Percentiles rank a stretch among this genome's conserved stretches.
Conservation (phyloP, 2,888 invertebrate genomes). For the Ptilodon capucinus region DNA sequence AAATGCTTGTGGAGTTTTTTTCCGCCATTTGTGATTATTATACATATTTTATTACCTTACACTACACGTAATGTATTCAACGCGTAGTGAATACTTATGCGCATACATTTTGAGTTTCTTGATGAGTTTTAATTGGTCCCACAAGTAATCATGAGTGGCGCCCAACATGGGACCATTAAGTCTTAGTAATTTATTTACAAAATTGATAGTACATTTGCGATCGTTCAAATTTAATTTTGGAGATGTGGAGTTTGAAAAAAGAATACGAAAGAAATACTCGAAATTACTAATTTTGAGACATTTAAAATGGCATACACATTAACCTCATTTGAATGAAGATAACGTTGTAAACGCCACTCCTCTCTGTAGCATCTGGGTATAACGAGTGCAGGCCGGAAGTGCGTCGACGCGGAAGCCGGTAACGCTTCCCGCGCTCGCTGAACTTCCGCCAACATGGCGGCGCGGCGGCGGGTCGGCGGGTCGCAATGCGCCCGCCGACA, state of each 20-base stretch:
- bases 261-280: no score
- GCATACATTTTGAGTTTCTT: no score
- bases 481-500: constrained; percentile 11
- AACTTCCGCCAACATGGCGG: constrained; percentile 45
- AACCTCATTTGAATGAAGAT: not conserved
- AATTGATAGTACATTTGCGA: no score
- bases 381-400: constrained; percentile 49
- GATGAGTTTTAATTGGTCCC: no score
- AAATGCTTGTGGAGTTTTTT: constrained; percentile 20
- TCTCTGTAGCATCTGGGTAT: constrained; percentile 28
- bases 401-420: constrained; percentile 49
- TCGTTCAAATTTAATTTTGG: no score
- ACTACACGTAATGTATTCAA: constrained; percentile 9
- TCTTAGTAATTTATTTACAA: not conserved
- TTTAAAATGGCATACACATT: not conserved
- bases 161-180: not conserved
- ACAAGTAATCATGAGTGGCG: not conserved
- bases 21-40: constrained; percentile 21
- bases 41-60: constrained; percentile 38
- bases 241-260: no score
- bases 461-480: no score
- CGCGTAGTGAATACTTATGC: no score
- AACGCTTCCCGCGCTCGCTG: constrained; percentile 47
- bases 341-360: constrained; percentile 5
- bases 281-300: not conserved